A percentile compares a stretch with the other conserved stretches of the same genome.
Conservation (phyloP, 2,113 vertebrate genomes). For the Spea multiplicata region DNA sequence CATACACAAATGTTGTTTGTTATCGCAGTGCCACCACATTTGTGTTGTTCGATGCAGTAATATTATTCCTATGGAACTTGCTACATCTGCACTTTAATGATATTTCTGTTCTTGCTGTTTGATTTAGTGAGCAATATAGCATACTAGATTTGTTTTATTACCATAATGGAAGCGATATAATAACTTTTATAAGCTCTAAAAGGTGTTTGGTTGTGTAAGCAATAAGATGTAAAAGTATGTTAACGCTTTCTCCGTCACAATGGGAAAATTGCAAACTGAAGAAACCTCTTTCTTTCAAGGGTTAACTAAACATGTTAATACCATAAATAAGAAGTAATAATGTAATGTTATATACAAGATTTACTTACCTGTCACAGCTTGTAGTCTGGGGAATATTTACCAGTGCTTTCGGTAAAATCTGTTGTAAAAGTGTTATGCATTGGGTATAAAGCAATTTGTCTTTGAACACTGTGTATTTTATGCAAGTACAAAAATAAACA, state of each 20-base stretch:
- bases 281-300: no score
- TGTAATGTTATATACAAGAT: no score
- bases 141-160: conserved; percentile 40
- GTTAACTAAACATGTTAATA: no score
- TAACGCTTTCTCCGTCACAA: conserved; percentile 11
- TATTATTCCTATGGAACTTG: conserved; percentile 10
- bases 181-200: conserved; percentile 43
- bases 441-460: no score
- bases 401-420: no score
- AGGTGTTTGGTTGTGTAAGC: conserved; percentile 33
- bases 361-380: no score
- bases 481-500: no score
- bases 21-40: not conserved
- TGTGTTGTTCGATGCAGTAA: conserved; percentile 3
- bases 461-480: no score
- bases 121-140: conserved; percentile 40
- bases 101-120: conserved; percentile 20
- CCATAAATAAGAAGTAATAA: no score
- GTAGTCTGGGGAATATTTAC: no score
- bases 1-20: no score
- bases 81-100: conserved; percentile 36
- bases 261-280: not conserved
- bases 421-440: no score
- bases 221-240: conserved; percentile 7
- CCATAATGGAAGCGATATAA: conserved; percentile 39